A percentile compares a stretch with the other conserved stretches of the same genome.
phyloP scores from a whole-genome alignment of 2,888 invertebrate species.

The Caenorhabditis sp. region DNA sequence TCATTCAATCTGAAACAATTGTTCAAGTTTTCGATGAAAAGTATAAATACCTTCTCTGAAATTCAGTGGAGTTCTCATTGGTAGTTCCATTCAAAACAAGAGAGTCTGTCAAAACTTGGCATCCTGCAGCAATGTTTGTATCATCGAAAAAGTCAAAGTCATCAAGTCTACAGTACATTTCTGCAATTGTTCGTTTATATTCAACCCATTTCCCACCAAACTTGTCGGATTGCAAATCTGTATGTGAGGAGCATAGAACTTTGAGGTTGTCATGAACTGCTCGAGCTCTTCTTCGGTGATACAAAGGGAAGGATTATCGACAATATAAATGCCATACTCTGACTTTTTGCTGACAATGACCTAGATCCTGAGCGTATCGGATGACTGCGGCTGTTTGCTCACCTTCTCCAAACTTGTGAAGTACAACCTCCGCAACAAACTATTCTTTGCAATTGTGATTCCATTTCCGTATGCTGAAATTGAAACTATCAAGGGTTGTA shows the following conservation, averaged over 20 bases:
- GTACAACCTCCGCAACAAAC: slow-evolving; percentile 38
- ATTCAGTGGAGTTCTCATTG: slow-evolving; percentile 9
- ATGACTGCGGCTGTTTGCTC: slow-evolving; percentile 35
- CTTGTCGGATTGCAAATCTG: slow-evolving; percentile 46
- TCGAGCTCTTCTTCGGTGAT: slow-evolving; percentile 41
- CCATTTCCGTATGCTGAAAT: slow-evolving; percentile 47
- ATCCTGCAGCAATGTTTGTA: slow-evolving; percentile 25
- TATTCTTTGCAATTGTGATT: slow-evolving; percentile 52
- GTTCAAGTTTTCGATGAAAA: neutral
- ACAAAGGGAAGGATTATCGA: slow-evolving; percentile 54
- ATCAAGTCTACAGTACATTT: slow-evolving; percentile 46
- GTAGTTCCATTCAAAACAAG: slow-evolving; percentile 44
- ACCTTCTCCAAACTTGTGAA: slow-evolving; percentile 44
- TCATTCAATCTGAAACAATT: slow-evolving; percentile 22
- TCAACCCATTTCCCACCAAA: no score
- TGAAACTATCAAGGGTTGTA: neutral
- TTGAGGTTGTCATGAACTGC: slow-evolving; percentile 10
- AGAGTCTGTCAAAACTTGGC: slow-evolving; percentile 49
- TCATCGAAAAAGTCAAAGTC: slow-evolving; percentile 47
- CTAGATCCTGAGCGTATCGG: slow-evolving; percentile 14
- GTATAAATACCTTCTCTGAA: slow-evolving; percentile 26
- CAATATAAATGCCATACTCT: slow-evolving; percentile 48
- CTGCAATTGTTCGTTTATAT: no score
- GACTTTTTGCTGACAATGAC: slow-evolving; percentile 25
- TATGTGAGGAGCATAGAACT: slow-evolving; percentile 50